Conservation (phyloP, 2,888 invertebrate species). For the Campoplex capitator region DNA sequence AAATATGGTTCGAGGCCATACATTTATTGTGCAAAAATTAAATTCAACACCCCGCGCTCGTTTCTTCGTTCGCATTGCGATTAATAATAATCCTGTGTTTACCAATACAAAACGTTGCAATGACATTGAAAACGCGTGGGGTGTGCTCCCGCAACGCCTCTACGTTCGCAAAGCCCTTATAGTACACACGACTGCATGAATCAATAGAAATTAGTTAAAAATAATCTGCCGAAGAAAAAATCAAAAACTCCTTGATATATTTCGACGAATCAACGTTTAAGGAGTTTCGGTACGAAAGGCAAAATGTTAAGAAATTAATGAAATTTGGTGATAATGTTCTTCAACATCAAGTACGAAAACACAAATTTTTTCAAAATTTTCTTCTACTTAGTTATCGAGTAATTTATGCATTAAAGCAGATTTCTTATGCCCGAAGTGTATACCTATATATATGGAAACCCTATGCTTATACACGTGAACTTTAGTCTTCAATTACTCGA, state of each 20-base stretch:
- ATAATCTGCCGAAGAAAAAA: not conserved
- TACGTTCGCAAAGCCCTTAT: no score
- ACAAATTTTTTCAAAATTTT: no score
- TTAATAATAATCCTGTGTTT: not conserved
- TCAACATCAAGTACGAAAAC: no score
- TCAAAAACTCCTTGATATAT: not conserved
- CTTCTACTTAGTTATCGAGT: no score
- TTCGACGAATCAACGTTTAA: not conserved
- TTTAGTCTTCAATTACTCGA: no score
- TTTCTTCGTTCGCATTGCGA: not conserved
- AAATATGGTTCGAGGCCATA: slow-evolving; percentile 26
- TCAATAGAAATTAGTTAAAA: not conserved
- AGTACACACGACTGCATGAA: not conserved
- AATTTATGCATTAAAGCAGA: no score
- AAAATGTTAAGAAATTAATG: no score
- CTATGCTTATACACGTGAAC: no score
- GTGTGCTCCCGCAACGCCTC: not conserved
- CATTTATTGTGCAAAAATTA: slow-evolving; percentile 9
- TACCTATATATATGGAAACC: no score
- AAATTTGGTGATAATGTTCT: no score
- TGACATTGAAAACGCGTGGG: not conserved
- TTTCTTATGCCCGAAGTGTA: no score
- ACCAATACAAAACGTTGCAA: not conserved
- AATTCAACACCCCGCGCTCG: not conserved
- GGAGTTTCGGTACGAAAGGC: no score